Percentiles rank a stretch among this genome's conserved stretches.
These are phyloP conservation scores for Nomada fucata DNA, from an alignment of 2,888 invertebrate genomes.

Conservation along the genomic window DNA sequence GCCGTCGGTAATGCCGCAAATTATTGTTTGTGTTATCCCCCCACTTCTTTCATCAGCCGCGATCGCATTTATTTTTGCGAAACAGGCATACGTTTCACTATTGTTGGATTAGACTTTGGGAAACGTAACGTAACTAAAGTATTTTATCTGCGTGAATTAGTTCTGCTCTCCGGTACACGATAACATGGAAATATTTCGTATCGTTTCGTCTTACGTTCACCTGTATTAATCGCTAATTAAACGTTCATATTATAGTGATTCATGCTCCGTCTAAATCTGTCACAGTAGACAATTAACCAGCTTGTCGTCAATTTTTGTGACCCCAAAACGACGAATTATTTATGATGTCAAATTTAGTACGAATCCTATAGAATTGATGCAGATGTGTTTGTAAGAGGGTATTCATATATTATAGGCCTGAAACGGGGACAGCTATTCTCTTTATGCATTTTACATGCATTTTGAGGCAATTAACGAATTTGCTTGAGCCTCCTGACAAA, in stretches of 20 bases:
- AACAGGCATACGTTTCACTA: too few species aligned
- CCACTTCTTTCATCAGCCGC: neutral
- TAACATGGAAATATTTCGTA: too few species aligned
- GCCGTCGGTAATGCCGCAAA: neutral
- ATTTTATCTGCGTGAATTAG: too few species aligned
- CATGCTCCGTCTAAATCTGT: too few species aligned
- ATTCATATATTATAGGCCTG: neutral
- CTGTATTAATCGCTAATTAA: too few species aligned
- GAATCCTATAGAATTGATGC: neutral
- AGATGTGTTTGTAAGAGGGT: neutral
- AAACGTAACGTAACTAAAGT: too few species aligned
- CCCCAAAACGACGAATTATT: neutral
- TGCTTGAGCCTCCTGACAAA: conserved; percentile 38
- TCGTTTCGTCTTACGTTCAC: too few species aligned
- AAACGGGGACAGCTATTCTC: neutral
- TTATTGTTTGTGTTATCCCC: neutral
- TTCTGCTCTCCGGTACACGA: too few species aligned
- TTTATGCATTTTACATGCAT: neutral
- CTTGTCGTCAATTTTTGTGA: too few species aligned
- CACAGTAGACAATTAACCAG: too few species aligned
- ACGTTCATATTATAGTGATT: too few species aligned
- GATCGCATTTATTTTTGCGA: neutral
- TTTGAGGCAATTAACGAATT: conserved; percentile 23
- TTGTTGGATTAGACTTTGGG: too few species aligned
- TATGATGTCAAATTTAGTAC: neutral